Evolutionary conservation across 1,140 invertebrate species (phyloP).

Genomic region (Drosophila mayri): DNA sequence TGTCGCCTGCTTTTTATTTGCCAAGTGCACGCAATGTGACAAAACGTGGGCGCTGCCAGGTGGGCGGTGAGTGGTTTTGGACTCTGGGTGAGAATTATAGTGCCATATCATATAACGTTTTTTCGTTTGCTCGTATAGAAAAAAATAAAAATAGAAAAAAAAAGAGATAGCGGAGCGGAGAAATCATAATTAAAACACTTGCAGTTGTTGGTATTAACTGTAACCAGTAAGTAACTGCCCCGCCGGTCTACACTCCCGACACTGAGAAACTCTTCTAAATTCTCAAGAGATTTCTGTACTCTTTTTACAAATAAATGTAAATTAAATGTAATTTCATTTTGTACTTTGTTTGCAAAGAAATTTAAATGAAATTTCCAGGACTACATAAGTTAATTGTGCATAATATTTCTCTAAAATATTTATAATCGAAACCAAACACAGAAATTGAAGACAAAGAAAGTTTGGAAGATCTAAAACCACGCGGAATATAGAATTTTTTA

Average conservation of each 20-base stretch:
- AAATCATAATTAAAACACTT: conserved; percentile 45
- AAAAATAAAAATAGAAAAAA: conserved; percentile 36
- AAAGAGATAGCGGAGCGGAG: conserved; percentile 4
- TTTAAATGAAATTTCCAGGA: neutral
- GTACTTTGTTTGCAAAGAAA: neutral
- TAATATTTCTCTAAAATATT: neutral
- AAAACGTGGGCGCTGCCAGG: conserved; percentile 39
- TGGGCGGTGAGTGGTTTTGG: conserved; percentile 28
- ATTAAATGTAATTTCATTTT: no score
- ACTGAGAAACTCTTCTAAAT: neutral
- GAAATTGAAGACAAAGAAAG: neutral
- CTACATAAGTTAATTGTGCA: neutral
- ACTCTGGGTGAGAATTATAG: conserved; percentile 65
- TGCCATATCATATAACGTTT: conserved; percentile 67
- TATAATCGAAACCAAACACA: neutral
- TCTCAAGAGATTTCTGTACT: neutral
- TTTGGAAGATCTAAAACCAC: neutral
- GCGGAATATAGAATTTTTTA: no score
- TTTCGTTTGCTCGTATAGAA: conserved; percentile 5
- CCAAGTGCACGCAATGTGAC: conserved; percentile 79
- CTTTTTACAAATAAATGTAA: no score
- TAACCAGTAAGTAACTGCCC: conserved; percentile 31
- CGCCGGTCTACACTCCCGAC: conserved; percentile 3
- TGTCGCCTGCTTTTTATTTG: conserved; percentile 64
- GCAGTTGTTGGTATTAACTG: conserved; percentile 38